Evolutionary conservation across 2,888 invertebrate genomes (phyloP), one percentile per base, ranked within the genome.

Genomic region (Drosophila mercatorum): DNA sequence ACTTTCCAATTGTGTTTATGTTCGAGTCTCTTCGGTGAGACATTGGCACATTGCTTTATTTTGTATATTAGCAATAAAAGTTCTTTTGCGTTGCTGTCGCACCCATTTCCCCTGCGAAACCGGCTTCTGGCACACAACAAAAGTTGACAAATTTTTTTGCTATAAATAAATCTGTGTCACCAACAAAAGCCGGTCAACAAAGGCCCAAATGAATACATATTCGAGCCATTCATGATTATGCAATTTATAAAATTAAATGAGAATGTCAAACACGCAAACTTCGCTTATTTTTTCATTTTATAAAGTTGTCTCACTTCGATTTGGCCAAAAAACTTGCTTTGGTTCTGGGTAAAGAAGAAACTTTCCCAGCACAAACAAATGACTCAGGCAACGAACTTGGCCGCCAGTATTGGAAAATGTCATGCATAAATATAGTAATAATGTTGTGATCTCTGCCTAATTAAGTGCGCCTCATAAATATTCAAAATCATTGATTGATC

Each of bases 151-250:
- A 72, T 52, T 52, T 36, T 36, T 31, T 40, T 10, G 69, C 80
- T 84, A 84, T 83, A 81, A 88, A 84, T 84, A 84, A 83, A 83
- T 88, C 81, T 81, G 84, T 87, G 84, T 84, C 89, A 83, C 70
- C 72, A 49, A 63, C 36, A 66, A 67, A 34, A 68, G 36, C 58
- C 36, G 59, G 59, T 43, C 52, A 75, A 64, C 63, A 64, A 67
- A 65, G 68, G 67, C 56, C 38, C 44, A 62, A 68, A 74, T 68
- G 60, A 79, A 83, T 74, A 79, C 77, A 73, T 41, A 55, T 68
- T 69, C 10, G 41, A 69, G 63, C 49, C 66, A 80, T 83, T 88
- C 68, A 72, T 78, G 78, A 83, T 88, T 83, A 78, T 80, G 86
- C 88, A 83, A 83, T 83, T 87, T 79, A 72, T 83, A 74, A 75